Conservation (phyloP, 2,888 invertebrate genomes). For the Drosophila paracracens region DNA sequence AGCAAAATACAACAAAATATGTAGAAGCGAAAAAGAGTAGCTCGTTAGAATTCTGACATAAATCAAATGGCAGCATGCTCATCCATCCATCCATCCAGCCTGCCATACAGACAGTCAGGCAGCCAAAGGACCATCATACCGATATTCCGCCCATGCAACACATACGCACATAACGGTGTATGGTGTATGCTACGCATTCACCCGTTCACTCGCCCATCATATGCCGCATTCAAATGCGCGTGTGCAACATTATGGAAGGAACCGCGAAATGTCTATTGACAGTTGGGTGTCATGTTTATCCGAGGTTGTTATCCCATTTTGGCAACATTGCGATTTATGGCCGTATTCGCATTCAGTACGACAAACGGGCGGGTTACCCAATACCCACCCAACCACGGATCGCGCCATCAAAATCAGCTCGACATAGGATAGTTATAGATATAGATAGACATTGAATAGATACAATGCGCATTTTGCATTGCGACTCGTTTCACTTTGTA, state of each 20-base stretch:
- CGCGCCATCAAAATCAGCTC: slow-evolving; percentile 11
- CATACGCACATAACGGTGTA: slow-evolving; percentile 16
- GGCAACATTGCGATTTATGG: slow-evolving; percentile 84
- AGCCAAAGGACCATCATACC: slow-evolving; percentile 15
- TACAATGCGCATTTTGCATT: slow-evolving; percentile 78
- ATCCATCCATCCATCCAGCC: slow-evolving; percentile 56
- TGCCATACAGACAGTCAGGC: slow-evolving; percentile 24
- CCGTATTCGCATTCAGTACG: slow-evolving; percentile 39
- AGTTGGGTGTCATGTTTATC: slow-evolving; percentile 86
- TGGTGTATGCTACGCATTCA: slow-evolving; percentile 12
- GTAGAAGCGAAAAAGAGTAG: slow-evolving; percentile 54
- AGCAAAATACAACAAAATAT: slow-evolving; percentile 19
- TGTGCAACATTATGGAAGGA: slow-evolving; percentile 82
- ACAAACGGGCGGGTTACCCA: slow-evolving; percentile 50
- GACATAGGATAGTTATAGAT: slow-evolving; percentile 43
- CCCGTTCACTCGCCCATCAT: slow-evolving; percentile 10
- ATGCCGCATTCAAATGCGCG: slow-evolving; percentile 52
- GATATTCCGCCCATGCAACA: slow-evolving; percentile 29
- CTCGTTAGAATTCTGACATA: slow-evolving; percentile 84
- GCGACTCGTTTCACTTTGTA: slow-evolving; percentile 21
- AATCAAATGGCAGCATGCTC: slow-evolving; percentile 83
- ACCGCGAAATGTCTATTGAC: slow-evolving; percentile 85
- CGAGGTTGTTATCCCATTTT: slow-evolving; percentile 84
- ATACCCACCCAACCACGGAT: slow-evolving; percentile 7
- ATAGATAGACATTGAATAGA: slow-evolving; percentile 66